Percentiles rank a stretch among this genome's conserved stretches.
Conservation (phyloP, 2,113 vertebrate genomes). For the Tragelaphus scriptus region DNA sequence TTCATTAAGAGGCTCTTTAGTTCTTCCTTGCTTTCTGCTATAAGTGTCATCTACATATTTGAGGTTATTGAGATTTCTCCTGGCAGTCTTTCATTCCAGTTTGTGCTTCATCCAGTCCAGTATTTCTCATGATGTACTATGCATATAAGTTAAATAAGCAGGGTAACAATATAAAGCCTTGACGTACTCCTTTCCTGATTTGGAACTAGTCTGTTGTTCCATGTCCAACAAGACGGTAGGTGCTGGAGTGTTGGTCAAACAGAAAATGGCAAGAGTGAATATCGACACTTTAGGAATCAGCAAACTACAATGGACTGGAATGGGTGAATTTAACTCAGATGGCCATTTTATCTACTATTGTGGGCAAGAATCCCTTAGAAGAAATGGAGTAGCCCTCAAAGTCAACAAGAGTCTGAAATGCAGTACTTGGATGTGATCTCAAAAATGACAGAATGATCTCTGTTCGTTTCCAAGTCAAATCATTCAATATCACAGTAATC, state of each 20-base stretch:
- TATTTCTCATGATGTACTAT: not conserved
- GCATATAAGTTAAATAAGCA: not conserved
- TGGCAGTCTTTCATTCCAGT: not conserved
- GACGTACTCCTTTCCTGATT: not conserved
- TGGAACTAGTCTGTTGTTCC: not conserved
- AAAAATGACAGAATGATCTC: not conserved
- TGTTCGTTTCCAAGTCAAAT: not conserved
- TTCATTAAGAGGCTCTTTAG: not conserved
- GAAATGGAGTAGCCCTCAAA: not conserved
- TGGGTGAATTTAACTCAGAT: not conserved
- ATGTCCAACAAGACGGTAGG: not conserved
- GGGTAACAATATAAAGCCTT: not conserved
- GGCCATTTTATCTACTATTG: not conserved
- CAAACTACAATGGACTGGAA: not conserved
- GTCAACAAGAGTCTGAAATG: not conserved
- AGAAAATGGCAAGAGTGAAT: not conserved
- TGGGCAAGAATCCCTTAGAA: not conserved
- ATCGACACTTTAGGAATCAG: not conserved
- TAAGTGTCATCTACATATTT: not conserved
- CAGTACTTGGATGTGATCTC: not conserved
- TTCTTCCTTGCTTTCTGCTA: not conserved
- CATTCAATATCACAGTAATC: not conserved
- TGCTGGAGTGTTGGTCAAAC: not conserved
- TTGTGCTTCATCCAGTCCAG: not conserved
- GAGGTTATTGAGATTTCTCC: not conserved